These are phyloP conservation scores for Rhagoletis zephyria DNA, from an alignment of 1,140 invertebrate species.

Conservation along the genomic window DNA sequence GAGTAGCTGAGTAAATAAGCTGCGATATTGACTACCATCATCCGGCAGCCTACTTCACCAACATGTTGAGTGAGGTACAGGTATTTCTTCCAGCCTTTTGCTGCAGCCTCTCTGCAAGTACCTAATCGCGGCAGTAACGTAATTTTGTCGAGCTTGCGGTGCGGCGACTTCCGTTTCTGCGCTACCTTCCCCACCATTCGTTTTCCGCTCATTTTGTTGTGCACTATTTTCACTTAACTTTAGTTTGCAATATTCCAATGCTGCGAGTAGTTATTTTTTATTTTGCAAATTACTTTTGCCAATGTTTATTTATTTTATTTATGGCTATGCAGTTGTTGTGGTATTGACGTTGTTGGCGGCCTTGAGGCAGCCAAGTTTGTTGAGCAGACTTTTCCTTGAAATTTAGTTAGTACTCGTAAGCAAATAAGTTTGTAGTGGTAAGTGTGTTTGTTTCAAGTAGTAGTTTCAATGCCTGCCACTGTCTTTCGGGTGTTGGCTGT, in stretches of 20 bases:
- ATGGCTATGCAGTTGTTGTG: neutral
- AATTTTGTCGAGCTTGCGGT: neutral
- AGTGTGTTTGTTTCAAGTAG: neutral
- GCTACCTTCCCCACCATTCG: neutral
- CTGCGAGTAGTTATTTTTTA: neutral
- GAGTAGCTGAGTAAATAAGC: neutral
- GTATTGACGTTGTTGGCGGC: neutral
- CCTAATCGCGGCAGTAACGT: neutral
- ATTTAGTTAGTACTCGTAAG: too few species aligned
- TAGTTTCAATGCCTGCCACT: neutral
- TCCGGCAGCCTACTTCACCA: neutral
- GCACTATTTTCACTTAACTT: neutral
- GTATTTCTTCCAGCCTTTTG: neutral
- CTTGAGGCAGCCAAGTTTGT: neutral
- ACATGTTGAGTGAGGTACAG: neutral
- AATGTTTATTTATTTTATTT: conserved; percentile 8
- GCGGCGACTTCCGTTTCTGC: neutral
- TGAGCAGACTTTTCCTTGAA: neutral
- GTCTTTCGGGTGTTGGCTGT: neutral
- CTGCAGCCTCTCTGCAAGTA: neutral
- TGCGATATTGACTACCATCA: neutral
- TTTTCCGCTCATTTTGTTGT: neutral
- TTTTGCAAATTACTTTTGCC: neutral
- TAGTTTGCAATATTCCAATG: neutral
- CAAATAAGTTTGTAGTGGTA: neutral